phyloP scores from a whole-genome alignment of 2,888 invertebrate species.

The Petrophora chlorosata region DNA sequence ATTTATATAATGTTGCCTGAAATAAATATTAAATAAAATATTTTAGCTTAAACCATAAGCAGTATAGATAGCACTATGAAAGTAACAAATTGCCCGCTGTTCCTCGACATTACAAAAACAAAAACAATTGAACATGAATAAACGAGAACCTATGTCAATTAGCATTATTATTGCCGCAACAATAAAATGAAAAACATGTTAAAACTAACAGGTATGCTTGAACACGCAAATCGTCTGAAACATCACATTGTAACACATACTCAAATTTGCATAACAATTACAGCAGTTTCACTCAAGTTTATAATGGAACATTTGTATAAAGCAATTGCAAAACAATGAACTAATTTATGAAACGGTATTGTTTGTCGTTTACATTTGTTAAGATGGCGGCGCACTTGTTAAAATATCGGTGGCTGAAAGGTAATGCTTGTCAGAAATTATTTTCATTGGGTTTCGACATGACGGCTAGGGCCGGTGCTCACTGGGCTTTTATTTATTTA shows the following conservation, averaged over 20 bases:
- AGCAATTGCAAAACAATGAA: slow-evolving; percentile 54
- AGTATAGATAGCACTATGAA: neutral
- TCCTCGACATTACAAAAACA: no score
- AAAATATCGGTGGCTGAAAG: slow-evolving; percentile 28
- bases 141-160: slow-evolving; percentile 52
- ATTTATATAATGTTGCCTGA: no score
- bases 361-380: slow-evolving; percentile 35
- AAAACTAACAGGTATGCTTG: slow-evolving; percentile 35
- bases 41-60: no score
- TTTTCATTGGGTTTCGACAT: slow-evolving; percentile 32
- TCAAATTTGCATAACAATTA: slow-evolving; percentile 55
- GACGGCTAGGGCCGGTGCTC: slow-evolving; percentile 16
- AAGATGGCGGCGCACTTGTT: slow-evolving; percentile 30
- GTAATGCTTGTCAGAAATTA: slow-evolving; percentile 29
- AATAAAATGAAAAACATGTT: slow-evolving; percentile 51
- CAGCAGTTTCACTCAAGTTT: slow-evolving; percentile 41
- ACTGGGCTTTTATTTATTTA: slow-evolving; percentile 6
- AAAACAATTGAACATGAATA: slow-evolving; percentile 31
- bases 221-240: slow-evolving; percentile 50
- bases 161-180: slow-evolving; percentile 52
- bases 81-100: neutral
- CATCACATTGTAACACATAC: slow-evolving; percentile 39
- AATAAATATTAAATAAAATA: no score
- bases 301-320: slow-evolving; percentile 45
- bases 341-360: slow-evolving; percentile 55